Percentiles rank a stretch among this genome's conserved stretches.
Conservation (phyloP, 1,140 invertebrate species). For the Drosophila busckii region DNA sequence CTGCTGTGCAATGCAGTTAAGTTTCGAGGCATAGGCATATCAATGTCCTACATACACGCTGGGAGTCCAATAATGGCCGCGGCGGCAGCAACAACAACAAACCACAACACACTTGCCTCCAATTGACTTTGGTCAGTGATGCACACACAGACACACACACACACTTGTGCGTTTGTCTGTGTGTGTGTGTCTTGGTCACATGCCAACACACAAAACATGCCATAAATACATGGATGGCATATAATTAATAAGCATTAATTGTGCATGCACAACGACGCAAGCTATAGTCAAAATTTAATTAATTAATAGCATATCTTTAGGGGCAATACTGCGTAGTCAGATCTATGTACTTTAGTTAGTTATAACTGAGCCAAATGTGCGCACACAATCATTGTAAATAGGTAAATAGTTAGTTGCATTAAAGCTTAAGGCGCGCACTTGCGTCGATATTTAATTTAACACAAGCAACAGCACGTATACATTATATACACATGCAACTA, state of each 20-base stretch:
- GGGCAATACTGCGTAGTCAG: constrained; percentile 16
- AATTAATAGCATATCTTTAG: constrained; percentile 73
- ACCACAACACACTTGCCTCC: constrained; percentile 28
- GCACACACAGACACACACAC: too few species aligned
- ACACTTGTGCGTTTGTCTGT: constrained; percentile 14
- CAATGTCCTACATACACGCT: constrained; percentile 26
- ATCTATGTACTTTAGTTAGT: too few species aligned
- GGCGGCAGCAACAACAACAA: constrained; percentile 8
- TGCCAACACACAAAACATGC: constrained; percentile 69
- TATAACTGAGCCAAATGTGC: too few species aligned
- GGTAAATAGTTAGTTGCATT: too few species aligned
- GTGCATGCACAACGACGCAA: constrained; percentile 52
- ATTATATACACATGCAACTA: too few species aligned
- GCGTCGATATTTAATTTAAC: too few species aligned
- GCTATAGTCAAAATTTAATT: constrained; percentile 64
- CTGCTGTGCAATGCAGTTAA: constrained; percentile 9
- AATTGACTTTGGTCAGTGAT: constrained; percentile 50
- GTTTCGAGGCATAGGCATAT: constrained; percentile 18
- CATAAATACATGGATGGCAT: constrained; percentile 68
- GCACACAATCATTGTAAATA: too few species aligned
- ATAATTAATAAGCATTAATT: constrained; percentile 75
- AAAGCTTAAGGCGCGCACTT: too few species aligned
- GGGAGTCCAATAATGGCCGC: constrained; percentile 13
- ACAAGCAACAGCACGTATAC: too few species aligned
- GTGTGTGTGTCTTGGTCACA: constrained; percentile 46